Evolutionary conservation across 1,140 invertebrate species (phyloP).

Genomic region (Dinothrombium tinctorium): DNA sequence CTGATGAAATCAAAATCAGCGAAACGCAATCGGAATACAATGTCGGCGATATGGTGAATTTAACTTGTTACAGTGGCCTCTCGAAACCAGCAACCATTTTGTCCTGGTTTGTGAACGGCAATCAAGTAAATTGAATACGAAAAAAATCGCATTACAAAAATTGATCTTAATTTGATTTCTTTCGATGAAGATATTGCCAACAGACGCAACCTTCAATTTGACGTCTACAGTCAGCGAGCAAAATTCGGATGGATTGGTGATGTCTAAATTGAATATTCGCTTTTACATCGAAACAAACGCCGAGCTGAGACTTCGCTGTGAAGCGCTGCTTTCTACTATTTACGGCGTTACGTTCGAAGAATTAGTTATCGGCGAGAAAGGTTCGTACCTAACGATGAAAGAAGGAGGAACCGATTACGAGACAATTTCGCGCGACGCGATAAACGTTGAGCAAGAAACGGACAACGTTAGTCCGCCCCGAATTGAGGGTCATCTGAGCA

Average conservation of each 20-base stretch:
- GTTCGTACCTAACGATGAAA: background rate
- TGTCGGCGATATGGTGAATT: constrained; percentile 15
- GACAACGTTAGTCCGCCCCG: background rate
- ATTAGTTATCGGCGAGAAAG: constrained; percentile 3
- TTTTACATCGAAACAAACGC: background rate
- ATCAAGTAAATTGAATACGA: constrained; percentile 10
- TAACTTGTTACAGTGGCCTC: constrained; percentile 14
- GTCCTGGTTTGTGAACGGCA: constrained; percentile 15
- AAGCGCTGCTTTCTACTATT: background rate
- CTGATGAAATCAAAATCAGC: too few species aligned
- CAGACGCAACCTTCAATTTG: background rate
- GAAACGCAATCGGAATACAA: constrained; percentile 13
- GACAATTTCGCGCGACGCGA: background rate
- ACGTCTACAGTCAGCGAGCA: background rate
- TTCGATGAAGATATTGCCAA: background rate
- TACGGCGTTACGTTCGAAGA: constrained; percentile 5
- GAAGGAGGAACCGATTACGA: background rate
- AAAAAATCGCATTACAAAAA: background rate
- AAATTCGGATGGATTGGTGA: background rate
- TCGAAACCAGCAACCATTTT: constrained; percentile 14
- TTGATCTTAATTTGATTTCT: background rate
- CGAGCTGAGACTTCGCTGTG: background rate
- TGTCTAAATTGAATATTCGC: background rate
- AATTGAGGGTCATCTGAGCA: background rate
- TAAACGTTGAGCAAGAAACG: background rate